phyloP scores from a whole-genome alignment of 2,888 invertebrate species.

The Cartodere bifasciata region DNA sequence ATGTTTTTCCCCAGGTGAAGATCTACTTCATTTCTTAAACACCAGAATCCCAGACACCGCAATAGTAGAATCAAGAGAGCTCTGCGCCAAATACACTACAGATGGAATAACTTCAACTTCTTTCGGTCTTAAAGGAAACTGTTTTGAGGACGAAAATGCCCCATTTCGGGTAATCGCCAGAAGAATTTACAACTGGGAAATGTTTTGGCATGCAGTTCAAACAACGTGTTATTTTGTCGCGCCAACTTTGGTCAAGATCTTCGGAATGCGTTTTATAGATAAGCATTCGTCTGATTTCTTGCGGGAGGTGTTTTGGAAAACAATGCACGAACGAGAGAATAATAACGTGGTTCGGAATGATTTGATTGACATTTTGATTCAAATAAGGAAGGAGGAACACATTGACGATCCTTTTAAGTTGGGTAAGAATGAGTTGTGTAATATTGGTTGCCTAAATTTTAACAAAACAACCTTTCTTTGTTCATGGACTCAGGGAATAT shows the following conservation, averaged over 20 bases:
- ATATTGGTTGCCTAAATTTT: too few species aligned
- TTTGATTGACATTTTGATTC: slow-evolving; percentile 15
- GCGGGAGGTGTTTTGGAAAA: slow-evolving; percentile 12
- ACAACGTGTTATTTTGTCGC: slow-evolving; percentile 14
- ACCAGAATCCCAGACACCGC: too few species aligned
- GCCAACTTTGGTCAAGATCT: slow-evolving; percentile 13
- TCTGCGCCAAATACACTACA: slow-evolving; percentile 15
- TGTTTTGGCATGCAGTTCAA: slow-evolving; percentile 11
- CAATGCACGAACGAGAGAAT: slow-evolving; percentile 13
- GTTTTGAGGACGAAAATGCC: slow-evolving; percentile 16
- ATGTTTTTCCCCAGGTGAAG: too few species aligned
- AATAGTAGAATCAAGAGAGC: slow-evolving; percentile 15
- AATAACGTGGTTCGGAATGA: slow-evolving; percentile 13
- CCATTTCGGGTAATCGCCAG: slow-evolving; percentile 13
- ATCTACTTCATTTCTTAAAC: too few species aligned
- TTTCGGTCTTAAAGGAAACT: slow-evolving; percentile 17
- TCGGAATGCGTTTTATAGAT: slow-evolving; percentile 15
- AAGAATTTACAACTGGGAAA: slow-evolving; percentile 12
- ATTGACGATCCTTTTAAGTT: slow-evolving; percentile 10
- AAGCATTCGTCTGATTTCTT: slow-evolving; percentile 11
- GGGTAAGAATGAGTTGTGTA: slow-evolving; percentile 8
- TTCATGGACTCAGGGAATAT: too few species aligned
- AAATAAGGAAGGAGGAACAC: slow-evolving; percentile 11
- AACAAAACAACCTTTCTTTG: too few species aligned
- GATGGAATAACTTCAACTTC: slow-evolving; percentile 15